Base-by-base conservation (phyloP, 2,797 vertebrate genomes). In the Coregonus sp. region DNA sequence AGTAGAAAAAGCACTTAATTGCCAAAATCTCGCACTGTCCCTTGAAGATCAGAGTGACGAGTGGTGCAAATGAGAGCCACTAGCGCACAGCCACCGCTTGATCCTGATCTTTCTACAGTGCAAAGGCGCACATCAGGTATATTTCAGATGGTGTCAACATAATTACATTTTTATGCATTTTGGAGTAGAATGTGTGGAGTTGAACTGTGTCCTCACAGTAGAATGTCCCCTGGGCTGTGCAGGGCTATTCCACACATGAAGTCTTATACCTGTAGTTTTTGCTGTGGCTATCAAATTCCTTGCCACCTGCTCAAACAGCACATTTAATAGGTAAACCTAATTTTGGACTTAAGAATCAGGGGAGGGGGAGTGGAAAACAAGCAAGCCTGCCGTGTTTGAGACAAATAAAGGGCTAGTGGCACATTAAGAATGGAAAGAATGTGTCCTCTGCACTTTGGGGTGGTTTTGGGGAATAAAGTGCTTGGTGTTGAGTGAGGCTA, bases 401-500 rank as follows among this genome's bases (percentile, higher is more conserved):
- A 50, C 12, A 2, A 3, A 52, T 18, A 16, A 16, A 56, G 54
- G 54, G 54, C 54, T 56, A 5, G 29, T 29, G 12, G 33, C 35
- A 72, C 14, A 47, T 33, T 25, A 20, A 51, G 12, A 71, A 51
- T 54, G 70, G 70, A 50, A 72, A 50, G 20, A 72, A 72, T 54
- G 20, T 72, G 20, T 54, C 15, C 50, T 29, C 71, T 56, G 47
- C 4, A 35, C 14, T 37, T 1, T 5, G 65, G 20, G 50, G 51
- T 37, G 31, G 50, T 16, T 40, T 11, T 9, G 16, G 3, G 52
- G 2, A 9, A 15, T 33, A 47, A 20, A 66, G 65, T 66, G 65
- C 14, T 35, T 59, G 65, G 47, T 18, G 31, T 18, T 68, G 61
- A 52, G 35, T 51, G 74, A 40, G 18, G 25, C 40, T 35, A 4